A percentile compares a stretch with the other conserved stretches of the same genome.
phyloP scores from a whole-genome alignment of 2,797 vertebrate genomes.

The Avahi laniger region DNA sequence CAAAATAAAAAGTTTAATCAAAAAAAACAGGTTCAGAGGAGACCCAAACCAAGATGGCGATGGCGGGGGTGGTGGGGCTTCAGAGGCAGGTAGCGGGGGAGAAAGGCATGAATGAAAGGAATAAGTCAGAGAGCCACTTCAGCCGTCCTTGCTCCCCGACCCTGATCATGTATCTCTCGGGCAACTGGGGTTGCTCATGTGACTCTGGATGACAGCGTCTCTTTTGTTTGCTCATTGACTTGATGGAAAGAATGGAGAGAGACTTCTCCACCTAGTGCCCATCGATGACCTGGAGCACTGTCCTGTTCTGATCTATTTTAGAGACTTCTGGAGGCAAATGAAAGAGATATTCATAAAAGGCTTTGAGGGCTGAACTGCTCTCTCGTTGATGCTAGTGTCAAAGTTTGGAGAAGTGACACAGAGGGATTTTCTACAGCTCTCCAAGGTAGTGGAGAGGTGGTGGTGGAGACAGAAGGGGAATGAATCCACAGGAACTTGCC shows the following conservation, averaged over 20 bases:
- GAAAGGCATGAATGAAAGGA: background rate
- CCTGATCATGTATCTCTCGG: background rate
- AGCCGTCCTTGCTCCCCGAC: background rate
- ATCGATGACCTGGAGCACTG: background rate
- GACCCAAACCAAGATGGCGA: background rate
- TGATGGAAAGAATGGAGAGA: background rate
- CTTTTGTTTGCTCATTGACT: background rate
- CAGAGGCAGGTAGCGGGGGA: accelerated
- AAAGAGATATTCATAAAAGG: background rate
- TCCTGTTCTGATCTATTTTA: background rate
- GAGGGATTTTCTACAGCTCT: background rate
- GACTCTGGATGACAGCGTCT: background rate
- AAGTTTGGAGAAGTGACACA: background rate
- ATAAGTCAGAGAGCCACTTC: background rate
- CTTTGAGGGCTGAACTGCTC: background rate
- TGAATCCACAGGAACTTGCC: background rate
- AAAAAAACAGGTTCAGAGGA: background rate
- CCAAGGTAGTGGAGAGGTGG: background rate
- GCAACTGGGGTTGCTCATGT: background rate
- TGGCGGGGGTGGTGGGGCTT: background rate
- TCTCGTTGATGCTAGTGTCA: background rate
- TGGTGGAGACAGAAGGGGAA: background rate
- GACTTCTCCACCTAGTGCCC: constrained; percentile 25
- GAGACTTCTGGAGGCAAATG: background rate
- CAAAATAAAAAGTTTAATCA: background rate